Percentiles rank a stretch among this genome's conserved stretches.
phyloP scores from a whole-genome alignment of 2,888 invertebrate genomes.

The Polydrusus pterygomalis region DNA sequence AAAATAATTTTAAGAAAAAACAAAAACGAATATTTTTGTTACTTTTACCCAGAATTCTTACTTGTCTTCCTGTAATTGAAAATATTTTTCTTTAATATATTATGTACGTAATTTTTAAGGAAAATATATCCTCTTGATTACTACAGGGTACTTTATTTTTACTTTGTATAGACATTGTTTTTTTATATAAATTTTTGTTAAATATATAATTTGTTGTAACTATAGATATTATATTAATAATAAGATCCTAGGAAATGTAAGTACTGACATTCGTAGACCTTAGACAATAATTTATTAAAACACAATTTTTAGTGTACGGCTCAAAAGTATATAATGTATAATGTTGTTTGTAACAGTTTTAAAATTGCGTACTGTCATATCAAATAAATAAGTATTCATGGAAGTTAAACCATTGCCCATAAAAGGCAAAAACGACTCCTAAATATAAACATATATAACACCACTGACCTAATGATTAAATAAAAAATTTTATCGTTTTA shows the following conservation, averaged over 20 bases:
- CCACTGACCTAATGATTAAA: too few species aligned
- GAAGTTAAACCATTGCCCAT: background rate
- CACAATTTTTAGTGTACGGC: slow-evolving; percentile 30
- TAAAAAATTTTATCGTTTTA: too few species aligned
- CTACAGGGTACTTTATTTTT: slow-evolving; percentile 46
- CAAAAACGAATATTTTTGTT: background rate
- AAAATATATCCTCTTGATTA: slow-evolving; percentile 35
- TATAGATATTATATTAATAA: background rate
- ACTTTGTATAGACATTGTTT: slow-evolving; percentile 21
- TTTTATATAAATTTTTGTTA: background rate
- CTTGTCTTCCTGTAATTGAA: background rate
- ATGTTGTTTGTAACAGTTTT: slow-evolving; percentile 14
- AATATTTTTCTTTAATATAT: background rate
- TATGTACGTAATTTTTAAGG: slow-evolving; percentile 8
- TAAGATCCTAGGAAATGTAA: slow-evolving; percentile 27
- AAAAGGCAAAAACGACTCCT: too few species aligned
- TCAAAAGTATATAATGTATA: slow-evolving; percentile 26
- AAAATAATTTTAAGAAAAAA: too few species aligned
- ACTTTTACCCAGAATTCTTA: background rate
- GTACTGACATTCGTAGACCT: slow-evolving; percentile 44
- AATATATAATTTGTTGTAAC: background rate
- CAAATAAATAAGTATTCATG: background rate
- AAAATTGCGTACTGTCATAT: slow-evolving; percentile 24
- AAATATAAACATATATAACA: too few species aligned
- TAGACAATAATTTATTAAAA: slow-evolving; percentile 47